A percentile compares a stretch with the other conserved stretches of the same genome.
Conservation (phyloP, 2,113 vertebrate genomes). For the Pedionomus torquatus region DNA sequence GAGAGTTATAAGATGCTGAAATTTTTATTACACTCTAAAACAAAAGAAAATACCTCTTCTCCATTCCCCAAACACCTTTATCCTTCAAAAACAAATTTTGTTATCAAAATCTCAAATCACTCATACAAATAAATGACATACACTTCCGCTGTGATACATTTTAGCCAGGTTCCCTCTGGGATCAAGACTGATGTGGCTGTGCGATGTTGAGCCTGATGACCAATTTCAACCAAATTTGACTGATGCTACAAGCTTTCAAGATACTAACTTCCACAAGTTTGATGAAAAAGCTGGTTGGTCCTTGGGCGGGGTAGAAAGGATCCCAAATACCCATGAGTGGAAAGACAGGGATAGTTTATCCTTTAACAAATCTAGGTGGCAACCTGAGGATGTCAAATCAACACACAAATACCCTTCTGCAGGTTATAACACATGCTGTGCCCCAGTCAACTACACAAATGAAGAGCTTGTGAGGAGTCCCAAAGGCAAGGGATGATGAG, state of each 20-base stretch:
- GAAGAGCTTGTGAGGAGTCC: background rate
- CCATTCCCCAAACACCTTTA: conserved; percentile 2
- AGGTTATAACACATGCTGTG: background rate
- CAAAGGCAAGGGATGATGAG: background rate
- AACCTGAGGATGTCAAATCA: background rate
- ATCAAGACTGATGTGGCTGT: background rate
- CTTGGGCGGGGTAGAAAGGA: background rate
- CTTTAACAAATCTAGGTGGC: background rate
- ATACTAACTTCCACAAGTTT: background rate
- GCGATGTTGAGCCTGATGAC: background rate
- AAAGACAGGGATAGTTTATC: background rate
- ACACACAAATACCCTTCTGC: background rate
- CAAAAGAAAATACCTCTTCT: background rate
- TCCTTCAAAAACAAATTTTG: background rate
- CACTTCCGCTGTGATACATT: background rate
- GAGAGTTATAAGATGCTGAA: conserved; percentile 16
- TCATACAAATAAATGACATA: background rate
- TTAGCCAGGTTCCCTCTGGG: background rate
- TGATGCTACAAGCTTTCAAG: background rate
- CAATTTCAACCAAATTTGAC: background rate
- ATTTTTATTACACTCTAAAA: conserved; percentile 34
- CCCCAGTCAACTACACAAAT: background rate
- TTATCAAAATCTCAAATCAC: background rate
- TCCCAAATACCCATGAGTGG: background rate
- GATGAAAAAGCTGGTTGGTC: background rate